These are phyloP conservation scores for Muscicapa comitata DNA, from an alignment of 2,797 vertebrate genomes.

Conservation along the genomic window DNA sequence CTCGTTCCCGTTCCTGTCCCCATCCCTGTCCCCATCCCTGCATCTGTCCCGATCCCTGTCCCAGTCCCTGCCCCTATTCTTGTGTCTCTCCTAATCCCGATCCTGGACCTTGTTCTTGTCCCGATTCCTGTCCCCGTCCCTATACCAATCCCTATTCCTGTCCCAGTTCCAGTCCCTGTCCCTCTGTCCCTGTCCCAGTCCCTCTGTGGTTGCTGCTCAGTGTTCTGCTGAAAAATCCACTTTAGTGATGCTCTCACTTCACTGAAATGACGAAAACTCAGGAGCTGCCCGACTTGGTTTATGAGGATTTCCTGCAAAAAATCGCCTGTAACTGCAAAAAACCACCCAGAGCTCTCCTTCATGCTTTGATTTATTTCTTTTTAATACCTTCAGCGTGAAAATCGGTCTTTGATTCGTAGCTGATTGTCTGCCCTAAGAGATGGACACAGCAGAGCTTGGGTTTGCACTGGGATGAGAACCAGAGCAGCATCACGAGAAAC, in stretches of 20 bases:
- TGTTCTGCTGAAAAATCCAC: background rate
- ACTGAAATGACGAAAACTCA: background rate
- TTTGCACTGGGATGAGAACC: background rate
- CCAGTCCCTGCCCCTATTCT: background rate
- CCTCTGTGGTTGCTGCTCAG: background rate
- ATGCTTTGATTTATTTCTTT: accelerated
- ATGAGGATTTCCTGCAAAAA: background rate
- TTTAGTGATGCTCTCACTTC: background rate
- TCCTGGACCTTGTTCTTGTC: too few species aligned
- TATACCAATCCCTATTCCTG: too few species aligned
- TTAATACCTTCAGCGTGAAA: background rate
- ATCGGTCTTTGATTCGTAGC: accelerated
- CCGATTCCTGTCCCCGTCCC: too few species aligned
- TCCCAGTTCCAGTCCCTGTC: background rate
- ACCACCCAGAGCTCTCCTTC: background rate
- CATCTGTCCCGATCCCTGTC: background rate
- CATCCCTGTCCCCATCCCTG: too few species aligned
- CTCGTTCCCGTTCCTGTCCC: too few species aligned
- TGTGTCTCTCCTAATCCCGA: too few species aligned
- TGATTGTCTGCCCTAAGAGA: background rate
- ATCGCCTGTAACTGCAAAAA: background rate
- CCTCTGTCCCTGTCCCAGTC: background rate
- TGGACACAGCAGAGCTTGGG: background rate
- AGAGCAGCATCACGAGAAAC: background rate
- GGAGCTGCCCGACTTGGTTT: background rate